phyloP scores from a whole-genome alignment of 2,888 invertebrate genomes.

The Plebejus argus region DNA sequence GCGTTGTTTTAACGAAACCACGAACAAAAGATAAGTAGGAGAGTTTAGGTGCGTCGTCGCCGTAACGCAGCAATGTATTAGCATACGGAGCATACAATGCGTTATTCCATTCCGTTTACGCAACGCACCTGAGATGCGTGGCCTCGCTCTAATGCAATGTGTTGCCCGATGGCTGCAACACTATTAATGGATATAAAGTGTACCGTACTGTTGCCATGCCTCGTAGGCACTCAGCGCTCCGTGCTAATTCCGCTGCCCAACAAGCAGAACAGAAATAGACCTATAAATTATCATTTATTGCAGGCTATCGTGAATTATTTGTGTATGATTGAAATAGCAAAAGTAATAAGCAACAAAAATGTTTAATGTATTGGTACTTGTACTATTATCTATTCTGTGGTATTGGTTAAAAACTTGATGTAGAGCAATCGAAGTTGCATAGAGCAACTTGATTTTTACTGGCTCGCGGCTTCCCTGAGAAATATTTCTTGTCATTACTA shows the following conservation, averaged over 20 bases:
- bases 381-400: too few species aligned
- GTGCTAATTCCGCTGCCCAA: conserved; percentile 13
- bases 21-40: not conserved
- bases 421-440: not conserved
- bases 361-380: not conserved
- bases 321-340: not conserved
- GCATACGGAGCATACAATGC: not conserved
- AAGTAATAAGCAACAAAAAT: not conserved
- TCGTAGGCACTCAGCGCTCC: conserved; percentile 5
- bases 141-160: conserved; percentile 53
- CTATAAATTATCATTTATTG: conserved; percentile 2
- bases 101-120: not conserved
- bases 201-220: conserved; percentile 10
- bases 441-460: not conserved
- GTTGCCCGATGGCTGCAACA: conserved; percentile 30
- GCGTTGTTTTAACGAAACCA: not conserved
- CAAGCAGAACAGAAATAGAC: conserved; percentile 15
- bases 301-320: not conserved
- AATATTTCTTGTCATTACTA: not conserved
- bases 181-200: conserved; percentile 15
- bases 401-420: not conserved
- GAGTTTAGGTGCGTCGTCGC: not conserved
- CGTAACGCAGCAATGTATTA: not conserved
- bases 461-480: not conserved
- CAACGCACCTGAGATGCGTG: not conserved